Base-by-base conservation (phyloP, 2,888 invertebrate species). In the Dicranocentrus wangi region DNA sequence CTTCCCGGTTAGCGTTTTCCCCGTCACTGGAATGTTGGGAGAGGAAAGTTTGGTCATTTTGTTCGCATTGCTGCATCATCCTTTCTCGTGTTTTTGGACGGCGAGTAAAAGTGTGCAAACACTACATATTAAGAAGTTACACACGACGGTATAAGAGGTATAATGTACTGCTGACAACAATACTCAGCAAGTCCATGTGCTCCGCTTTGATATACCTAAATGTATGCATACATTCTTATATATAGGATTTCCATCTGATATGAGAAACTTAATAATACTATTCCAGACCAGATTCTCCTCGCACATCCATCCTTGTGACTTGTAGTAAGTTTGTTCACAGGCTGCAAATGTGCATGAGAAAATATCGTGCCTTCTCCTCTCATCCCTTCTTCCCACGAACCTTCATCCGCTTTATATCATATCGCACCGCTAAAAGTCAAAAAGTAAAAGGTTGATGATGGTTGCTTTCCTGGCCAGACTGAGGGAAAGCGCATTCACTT, bases 11-110 rank as follows among this genome's bases (percentile, higher is more conserved):
- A 28, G 32, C 47, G 61, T 63, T 23, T 23, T 32, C 17, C 47
- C 43, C 43, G 43, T 19, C 61, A 32, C 28, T 65, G 65, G 73
- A 73, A 63, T 73, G 73, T 63, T 73, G 21, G 28, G 23, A 32
- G 32, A 43, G 32, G 51, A 73, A 63, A 73, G 53, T 73, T 73
- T 73, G 63, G 65, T 39, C 53, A 73, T 73, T 65, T 73, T 55
- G 25, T 15, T 73, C 73, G 73, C 73, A 73, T 73, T 65, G 53
- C 42, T 47, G 61, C 72, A 61, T 71, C 61, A 60, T 61, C 63
- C 53, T 17, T 65, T 43, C 21, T 43, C 42, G 43, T 65, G 65
- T 65, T 42, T 25, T 65, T 23, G 42, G 42, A 8, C 32, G 3
- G n/a, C 39, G 21, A 17, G 63, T 10, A 39, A 25, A 15, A 23